Evolutionary conservation across 2,113 vertebrate genomes (phyloP).

Genomic region (Rhodinocichla rosea): DNA sequence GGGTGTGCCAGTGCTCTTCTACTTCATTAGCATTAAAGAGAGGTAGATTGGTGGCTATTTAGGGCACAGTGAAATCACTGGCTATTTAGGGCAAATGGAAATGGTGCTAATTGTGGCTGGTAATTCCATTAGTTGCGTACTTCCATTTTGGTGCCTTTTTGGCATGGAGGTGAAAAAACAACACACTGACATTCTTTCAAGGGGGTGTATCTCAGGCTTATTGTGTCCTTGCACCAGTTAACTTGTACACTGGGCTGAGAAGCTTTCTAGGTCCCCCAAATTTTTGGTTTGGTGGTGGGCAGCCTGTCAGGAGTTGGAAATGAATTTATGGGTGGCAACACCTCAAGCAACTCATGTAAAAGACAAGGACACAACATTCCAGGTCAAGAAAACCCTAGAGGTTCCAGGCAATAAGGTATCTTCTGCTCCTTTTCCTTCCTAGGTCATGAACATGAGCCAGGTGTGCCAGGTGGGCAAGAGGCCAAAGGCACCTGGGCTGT

Average conservation of each 20-base stretch:
- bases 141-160: slow-evolving; percentile 60
- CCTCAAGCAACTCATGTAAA: accelerated
- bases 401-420: background rate
- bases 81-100: slow-evolving; percentile 81
- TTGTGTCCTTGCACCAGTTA: background rate
- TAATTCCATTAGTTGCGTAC: slow-evolving; percentile 64
- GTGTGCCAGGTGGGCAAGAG: background rate
- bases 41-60: slow-evolving; percentile 83
- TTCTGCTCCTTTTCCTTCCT: background rate
- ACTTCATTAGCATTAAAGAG: slow-evolving; percentile 81
- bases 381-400: background rate
- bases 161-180: slow-evolving; percentile 7
- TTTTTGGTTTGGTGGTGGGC: background rate
- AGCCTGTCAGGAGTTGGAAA: accelerated
- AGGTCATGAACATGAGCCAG: background rate
- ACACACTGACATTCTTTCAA: background rate
- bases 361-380: background rate
- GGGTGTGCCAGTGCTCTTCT: slow-evolving; percentile 41
- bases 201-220: background rate
- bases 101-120: slow-evolving; percentile 75
- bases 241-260: background rate
- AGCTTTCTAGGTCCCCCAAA: background rate
- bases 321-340: background rate
- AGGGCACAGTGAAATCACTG: slow-evolving; percentile 77
- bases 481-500: background rate